A percentile compares a stretch with the other conserved stretches of the same genome.
Evolutionary conservation across 1,140 invertebrate genomes (phyloP).

Genomic region (Drosophila setifemur): DNA sequence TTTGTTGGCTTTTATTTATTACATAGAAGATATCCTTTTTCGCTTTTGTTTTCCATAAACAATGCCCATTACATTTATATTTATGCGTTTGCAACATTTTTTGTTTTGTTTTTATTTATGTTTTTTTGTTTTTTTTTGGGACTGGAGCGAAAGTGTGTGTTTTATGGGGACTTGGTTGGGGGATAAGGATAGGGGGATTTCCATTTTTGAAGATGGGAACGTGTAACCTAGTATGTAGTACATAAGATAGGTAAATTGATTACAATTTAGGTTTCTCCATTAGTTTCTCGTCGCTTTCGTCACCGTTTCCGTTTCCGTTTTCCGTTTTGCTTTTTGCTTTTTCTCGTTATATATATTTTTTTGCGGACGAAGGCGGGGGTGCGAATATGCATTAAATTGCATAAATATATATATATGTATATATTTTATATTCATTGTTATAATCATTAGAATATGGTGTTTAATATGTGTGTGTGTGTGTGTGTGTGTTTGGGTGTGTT

Average conservation of each 20-base stretch:
- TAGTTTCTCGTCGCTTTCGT: slow-evolving; percentile 10
- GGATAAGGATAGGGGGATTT: not conserved
- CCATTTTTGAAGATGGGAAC: not conserved
- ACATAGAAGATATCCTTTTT: slow-evolving; percentile 37
- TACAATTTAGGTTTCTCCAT: slow-evolving; percentile 54
- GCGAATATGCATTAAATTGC: slow-evolving; percentile 45
- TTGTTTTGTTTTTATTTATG: not conserved
- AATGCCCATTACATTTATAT: slow-evolving; percentile 19
- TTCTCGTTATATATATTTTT: slow-evolving; percentile 4
- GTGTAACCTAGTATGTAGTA: slow-evolving; percentile 48
- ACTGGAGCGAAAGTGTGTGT: too few relatives aligned
- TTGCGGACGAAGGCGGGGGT: slow-evolving; percentile 22
- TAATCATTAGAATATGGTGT: slow-evolving; percentile 52
- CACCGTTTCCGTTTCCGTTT: not conserved
- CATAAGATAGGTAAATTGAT: slow-evolving; percentile 68
- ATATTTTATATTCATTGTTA: slow-evolving; percentile 29
- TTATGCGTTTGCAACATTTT: slow-evolving; percentile 33
- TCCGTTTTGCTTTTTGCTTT: not conserved
- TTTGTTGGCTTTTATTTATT: slow-evolving; percentile 36
- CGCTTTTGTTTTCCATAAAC: slow-evolving; percentile 19
- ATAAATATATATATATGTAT: slow-evolving; percentile 24
- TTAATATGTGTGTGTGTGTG: too few relatives aligned
- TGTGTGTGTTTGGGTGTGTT: slow-evolving; percentile 32
- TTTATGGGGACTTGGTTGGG: not conserved
- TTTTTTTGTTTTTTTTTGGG: not conserved